Conservation (phyloP, 2,888 invertebrate species). For the Aplocera efformata region DNA sequence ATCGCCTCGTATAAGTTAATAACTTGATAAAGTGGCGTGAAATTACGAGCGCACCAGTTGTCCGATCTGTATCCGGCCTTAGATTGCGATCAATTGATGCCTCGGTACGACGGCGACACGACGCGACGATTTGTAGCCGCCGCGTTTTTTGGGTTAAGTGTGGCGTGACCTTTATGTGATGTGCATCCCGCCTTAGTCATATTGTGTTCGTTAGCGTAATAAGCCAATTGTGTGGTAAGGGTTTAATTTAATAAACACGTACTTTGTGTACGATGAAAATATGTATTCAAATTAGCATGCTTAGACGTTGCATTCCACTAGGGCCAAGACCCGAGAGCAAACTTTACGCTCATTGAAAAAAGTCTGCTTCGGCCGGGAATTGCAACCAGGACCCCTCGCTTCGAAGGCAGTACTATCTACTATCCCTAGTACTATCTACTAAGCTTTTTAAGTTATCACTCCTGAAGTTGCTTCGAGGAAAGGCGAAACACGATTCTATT, state of each 20-base stretch:
- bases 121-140: constrained; percentile 26
- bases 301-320: too few species aligned
- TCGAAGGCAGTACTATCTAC: too few species aligned
- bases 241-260: constrained; percentile 8
- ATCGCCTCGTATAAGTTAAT: constrained; percentile 13
- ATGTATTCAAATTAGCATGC: too few species aligned
- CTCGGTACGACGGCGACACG: constrained; percentile 27
- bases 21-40: constrained; percentile 12
- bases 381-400: too few species aligned
- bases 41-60: constrained; percentile 21
- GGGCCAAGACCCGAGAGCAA: too few species aligned
- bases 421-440: too few species aligned
- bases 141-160: constrained; percentile 20
- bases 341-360: too few species aligned
- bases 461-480: too few species aligned
- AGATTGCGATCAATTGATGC: constrained; percentile 41
- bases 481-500: too few species aligned
- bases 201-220: constrained; percentile 16
- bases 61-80: constrained; percentile 37
- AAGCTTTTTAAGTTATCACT: too few species aligned
- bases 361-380: too few species aligned
- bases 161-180: constrained; percentile 18
- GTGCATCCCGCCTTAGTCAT: constrained; percentile 16
- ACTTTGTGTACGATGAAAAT: not conserved
- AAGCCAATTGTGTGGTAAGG: constrained; percentile 8